A percentile compares a stretch with the other conserved stretches of the same genome.
These are phyloP conservation scores for Parasteatoda lunata DNA, from an alignment of 2,888 invertebrate genomes.

Conservation along the genomic window DNA sequence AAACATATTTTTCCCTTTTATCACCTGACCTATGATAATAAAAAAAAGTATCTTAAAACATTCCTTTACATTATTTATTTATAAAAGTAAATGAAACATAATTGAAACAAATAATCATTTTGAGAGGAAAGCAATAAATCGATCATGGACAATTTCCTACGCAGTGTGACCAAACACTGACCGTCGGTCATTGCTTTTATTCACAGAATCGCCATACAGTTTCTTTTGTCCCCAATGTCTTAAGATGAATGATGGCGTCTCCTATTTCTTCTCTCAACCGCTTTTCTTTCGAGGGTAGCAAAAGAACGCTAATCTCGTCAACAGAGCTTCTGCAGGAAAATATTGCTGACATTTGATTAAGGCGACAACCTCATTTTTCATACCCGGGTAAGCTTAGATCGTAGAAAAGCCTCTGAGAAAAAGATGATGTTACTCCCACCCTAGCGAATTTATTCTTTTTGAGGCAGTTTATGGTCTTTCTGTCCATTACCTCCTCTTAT, in stretches of 20 bases:
- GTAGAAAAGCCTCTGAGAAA: background rate
- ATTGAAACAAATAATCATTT: no score
- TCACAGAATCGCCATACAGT: background rate
- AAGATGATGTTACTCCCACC: no score
- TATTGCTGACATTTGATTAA: conserved; percentile 42
- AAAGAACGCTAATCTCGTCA: conserved; percentile 9
- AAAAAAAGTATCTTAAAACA: no score
- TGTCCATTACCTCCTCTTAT: background rate
- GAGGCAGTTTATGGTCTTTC: background rate
- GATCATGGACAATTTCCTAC: no score
- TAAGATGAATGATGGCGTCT: background rate
- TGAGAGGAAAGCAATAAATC: no score
- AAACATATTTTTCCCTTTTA: no score
- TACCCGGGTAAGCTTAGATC: conserved; percentile 8
- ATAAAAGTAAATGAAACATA: no score
- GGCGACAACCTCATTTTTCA: conserved; percentile 38
- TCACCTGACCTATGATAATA: no score
- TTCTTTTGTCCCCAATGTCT: background rate
- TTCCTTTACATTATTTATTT: no score
- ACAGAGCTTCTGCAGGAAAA: conserved; percentile 7
- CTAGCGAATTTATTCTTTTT: background rate
- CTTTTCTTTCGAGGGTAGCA: no score
- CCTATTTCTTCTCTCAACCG: background rate
- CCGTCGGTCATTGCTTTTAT: no score
- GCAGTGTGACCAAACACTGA: no score